Evolutionary conservation across 2,888 invertebrate genomes (phyloP), one percentile per base, ranked within the genome.

Genomic region (Norana najaformis): DNA sequence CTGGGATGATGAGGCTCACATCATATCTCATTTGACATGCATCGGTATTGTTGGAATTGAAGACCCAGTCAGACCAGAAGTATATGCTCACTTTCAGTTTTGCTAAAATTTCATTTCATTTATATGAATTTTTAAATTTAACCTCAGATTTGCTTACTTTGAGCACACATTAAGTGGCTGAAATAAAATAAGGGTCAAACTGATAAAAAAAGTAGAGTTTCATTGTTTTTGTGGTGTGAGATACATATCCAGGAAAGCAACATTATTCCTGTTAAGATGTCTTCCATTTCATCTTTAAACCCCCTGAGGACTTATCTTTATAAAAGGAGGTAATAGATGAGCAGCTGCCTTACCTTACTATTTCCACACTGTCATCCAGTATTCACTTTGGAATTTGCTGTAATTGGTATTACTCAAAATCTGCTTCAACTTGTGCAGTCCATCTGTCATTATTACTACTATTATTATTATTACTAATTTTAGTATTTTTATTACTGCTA

Each of bases 41-140:
- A 95, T 99, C 92, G 98, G 98, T 94, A 97, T 99, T 92, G 98
- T 99, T 92, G 99, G 99, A 92, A 99, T 99, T 94, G 98, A 99
- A 96, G 99, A 99, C 96, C 99, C 99, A 38, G 99, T 99, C 91
- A 96, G 99, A 94, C 90, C 91, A 16, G 91, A 91, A 90, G 91
- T 91, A 90, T 30, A 37, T 89, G 35, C 30, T 37, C 18, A 39
- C 34, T 35, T n/a, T 16, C 16, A 83, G 35, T 83, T 47, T 47
- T 47, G 23, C 23, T 47, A 47, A 23, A 14, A 23, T 47, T 47
- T 47, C 20, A 47, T 23, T 69, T n/a, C n/a, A 0, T n/a, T 69
- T 69, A n/a, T n/a, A 69, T 69, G 30, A 69, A 69, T 4, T 69
- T n/a, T 53, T 69, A n/a, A n/a, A n/a, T 8, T 69, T 8, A 30